Conservation (phyloP, 2,888 invertebrate species). For the Notodonta ziczac region DNA sequence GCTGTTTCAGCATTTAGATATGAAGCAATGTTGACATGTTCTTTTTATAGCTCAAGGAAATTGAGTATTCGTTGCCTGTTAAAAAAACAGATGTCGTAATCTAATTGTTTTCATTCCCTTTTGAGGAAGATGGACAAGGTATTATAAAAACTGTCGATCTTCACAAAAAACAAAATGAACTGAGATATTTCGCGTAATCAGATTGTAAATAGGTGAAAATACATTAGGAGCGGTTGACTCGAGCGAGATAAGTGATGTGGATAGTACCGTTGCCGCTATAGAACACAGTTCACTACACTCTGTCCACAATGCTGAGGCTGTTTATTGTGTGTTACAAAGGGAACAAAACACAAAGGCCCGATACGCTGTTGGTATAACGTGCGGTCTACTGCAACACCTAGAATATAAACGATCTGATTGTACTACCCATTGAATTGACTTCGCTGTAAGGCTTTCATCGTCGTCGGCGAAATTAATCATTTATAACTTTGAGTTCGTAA, state of each 20-base stretch:
- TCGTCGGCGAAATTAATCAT: slow-evolving; percentile 32
- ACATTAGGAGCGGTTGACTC: slow-evolving; percentile 26
- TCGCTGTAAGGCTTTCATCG: slow-evolving; percentile 36
- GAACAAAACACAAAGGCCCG: slow-evolving; percentile 56
- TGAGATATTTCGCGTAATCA: slow-evolving; percentile 13
- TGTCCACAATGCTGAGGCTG: slow-evolving; percentile 54
- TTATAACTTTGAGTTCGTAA: slow-evolving; percentile 20
- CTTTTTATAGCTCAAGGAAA: slow-evolving; percentile 17
- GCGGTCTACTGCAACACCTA: slow-evolving; percentile 38
- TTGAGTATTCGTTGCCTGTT: slow-evolving; percentile 10
- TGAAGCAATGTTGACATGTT: slow-evolving; percentile 24
- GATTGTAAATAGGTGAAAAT: slow-evolving; percentile 12
- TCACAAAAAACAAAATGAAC: slow-evolving; percentile 6
- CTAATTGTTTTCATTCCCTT: background rate
- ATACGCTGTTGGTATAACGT: slow-evolving; percentile 51
- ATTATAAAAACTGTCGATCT: background rate
- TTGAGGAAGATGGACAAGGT: background rate
- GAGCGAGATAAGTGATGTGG: slow-evolving; percentile 23
- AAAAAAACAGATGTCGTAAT: background rate
- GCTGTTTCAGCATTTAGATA: slow-evolving; percentile 30
- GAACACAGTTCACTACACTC: slow-evolving; percentile 52
- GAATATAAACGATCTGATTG: slow-evolving; percentile 48
- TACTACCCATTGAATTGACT: slow-evolving; percentile 44
- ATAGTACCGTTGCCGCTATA: slow-evolving; percentile 34
- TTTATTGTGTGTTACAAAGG: slow-evolving; percentile 69